A percentile compares a stretch with the other conserved stretches of the same genome.
Conservation (phyloP, 2,797 vertebrate genomes). For the Etheostoma perlongum region DNA sequence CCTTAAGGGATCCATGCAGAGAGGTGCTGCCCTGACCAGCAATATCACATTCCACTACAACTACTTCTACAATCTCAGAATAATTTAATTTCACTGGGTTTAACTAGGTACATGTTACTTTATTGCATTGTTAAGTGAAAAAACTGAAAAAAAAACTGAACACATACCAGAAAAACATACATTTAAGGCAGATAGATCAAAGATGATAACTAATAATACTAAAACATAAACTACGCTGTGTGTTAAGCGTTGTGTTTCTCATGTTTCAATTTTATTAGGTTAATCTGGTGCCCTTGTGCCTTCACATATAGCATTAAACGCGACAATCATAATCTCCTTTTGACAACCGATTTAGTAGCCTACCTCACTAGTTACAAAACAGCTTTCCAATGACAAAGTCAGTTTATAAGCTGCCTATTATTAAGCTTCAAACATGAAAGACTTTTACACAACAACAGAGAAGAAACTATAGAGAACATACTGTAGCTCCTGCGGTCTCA, state of each 20-base stretch:
- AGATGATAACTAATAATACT: neutral
- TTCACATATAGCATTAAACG: neutral
- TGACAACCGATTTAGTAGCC: neutral
- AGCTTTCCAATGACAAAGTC: neutral
- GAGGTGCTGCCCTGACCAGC: slow-evolving; percentile 34
- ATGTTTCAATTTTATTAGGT: neutral
- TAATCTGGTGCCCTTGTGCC: neutral
- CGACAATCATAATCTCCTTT: slow-evolving; percentile 8
- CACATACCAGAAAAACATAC: neutral
- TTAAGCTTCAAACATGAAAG: neutral
- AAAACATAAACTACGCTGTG: neutral
- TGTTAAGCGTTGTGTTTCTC: neutral
- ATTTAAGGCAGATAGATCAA: neutral
- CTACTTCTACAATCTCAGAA: too few relatives aligned
- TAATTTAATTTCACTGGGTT: neutral
- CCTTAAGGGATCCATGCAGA: neutral
- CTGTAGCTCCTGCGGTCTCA: slow-evolving; percentile 14
- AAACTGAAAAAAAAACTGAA: neutral
- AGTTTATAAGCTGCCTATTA: neutral
- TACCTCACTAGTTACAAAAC: neutral
- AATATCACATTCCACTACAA: slow-evolving; percentile 4
- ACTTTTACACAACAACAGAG: slow-evolving; percentile 5
- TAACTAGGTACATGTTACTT: neutral
- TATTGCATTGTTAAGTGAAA: neutral
- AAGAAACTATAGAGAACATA: neutral